phyloP scores from a whole-genome alignment of 92 coral and sea anemone genomes.

The Palythoa grandiflora region DNA sequence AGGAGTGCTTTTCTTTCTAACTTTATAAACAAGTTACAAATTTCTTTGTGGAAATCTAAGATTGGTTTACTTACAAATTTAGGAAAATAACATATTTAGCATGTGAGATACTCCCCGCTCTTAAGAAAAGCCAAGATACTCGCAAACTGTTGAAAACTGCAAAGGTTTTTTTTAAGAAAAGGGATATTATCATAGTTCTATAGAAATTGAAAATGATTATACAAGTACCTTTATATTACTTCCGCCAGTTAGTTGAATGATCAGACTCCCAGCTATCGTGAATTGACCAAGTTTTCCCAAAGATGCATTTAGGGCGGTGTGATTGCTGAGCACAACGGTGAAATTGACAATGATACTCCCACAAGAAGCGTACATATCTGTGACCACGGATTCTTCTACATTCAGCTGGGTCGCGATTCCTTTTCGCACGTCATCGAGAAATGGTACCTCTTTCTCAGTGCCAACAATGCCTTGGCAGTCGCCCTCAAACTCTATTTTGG shows the following conservation, averaged over 20 bases:
- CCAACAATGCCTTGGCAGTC: slow-evolving; percentile 39
- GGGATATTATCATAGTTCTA: too few species aligned
- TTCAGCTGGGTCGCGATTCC: slow-evolving; percentile 41
- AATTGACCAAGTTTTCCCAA: slow-evolving; percentile 11
- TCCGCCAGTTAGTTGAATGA: slow-evolving; percentile 16
- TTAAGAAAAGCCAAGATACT: too few species aligned
- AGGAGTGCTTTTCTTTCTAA: background rate
- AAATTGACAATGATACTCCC: slow-evolving; percentile 66
- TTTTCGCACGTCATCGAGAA: slow-evolving; percentile 44
- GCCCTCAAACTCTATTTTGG: slow-evolving; percentile 40
- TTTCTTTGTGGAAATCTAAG: too few species aligned
- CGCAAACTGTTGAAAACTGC: too few species aligned
- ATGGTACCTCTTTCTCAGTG: slow-evolving; percentile 33
- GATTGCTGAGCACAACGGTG: slow-evolving; percentile 41
- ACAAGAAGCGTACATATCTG: slow-evolving; percentile 49
- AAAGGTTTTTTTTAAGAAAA: too few species aligned
- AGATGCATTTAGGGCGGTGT: slow-evolving; percentile 33
- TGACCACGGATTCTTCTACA: slow-evolving; percentile 15
- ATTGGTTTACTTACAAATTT: too few species aligned
- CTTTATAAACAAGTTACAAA: background rate
- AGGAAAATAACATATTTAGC: too few species aligned
- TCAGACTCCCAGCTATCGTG: slow-evolving; percentile 33
- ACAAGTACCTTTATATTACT: slow-evolving; percentile 15
- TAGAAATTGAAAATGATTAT: background rate
- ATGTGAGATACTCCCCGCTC: too few species aligned